Percentiles rank a stretch among this genome's conserved stretches.
Conservation (phyloP, 2,888 invertebrate species). For the Torymus auratus region DNA sequence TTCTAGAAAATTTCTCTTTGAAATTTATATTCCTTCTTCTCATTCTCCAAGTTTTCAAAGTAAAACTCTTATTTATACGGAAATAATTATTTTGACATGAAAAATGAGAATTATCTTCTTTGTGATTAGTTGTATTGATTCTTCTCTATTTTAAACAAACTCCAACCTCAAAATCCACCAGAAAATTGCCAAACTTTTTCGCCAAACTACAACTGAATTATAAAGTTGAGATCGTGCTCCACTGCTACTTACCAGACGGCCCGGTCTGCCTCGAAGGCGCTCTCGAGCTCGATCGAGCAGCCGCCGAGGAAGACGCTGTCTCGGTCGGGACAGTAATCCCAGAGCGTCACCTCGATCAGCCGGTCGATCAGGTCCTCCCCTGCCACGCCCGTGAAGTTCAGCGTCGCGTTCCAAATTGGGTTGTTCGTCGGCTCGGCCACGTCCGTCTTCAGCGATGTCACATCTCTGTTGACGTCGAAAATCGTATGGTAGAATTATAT, state of each 20-base stretch:
- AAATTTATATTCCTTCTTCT: too few species aligned
- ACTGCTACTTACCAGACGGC: slow-evolving; percentile 83
- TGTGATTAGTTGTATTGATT: too few species aligned
- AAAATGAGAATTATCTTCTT: too few species aligned
- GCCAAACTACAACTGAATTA: background rate
- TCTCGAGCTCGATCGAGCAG: slow-evolving; percentile 87
- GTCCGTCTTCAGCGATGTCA: slow-evolving; percentile 88
- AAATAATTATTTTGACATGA: too few species aligned
- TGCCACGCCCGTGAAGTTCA: slow-evolving; percentile 88
- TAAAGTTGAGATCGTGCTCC: background rate
- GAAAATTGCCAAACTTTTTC: too few species aligned
- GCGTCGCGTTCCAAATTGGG: slow-evolving; percentile 95
- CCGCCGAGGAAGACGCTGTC: slow-evolving; percentile 90
- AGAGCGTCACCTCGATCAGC: slow-evolving; percentile 90
- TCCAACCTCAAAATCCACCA: background rate
- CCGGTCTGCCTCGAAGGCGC: slow-evolving; percentile 91
- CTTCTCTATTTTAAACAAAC: background rate
- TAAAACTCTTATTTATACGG: too few species aligned
- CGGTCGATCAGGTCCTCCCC: slow-evolving; percentile 89
- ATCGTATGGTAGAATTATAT: too few species aligned
- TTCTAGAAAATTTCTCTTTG: too few species aligned
- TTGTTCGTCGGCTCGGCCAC: slow-evolving; percentile 91
- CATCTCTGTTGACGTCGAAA: slow-evolving; percentile 81
- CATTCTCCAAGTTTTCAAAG: too few species aligned
- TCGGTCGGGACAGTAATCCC: slow-evolving; percentile 90